Base-by-base conservation (phyloP, 2,888 invertebrate species). In the Drosophila affinis region DNA sequence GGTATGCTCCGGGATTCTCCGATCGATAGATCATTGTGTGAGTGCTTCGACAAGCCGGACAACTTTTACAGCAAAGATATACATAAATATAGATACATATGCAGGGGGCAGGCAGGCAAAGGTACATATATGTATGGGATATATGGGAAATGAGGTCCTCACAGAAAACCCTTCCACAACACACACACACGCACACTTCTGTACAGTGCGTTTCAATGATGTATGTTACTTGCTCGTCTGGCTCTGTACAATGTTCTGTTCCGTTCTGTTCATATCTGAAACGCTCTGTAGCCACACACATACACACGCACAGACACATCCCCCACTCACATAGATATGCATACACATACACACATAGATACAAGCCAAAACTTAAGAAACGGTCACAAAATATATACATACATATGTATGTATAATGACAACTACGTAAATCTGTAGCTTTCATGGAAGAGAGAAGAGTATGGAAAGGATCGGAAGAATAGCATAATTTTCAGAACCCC, bases 61-160 rank as follows among this genome's bases (percentile, higher is more conserved):
- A 51, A 69, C 56, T 69, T 71, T 72, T 59, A 67, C 59, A 51
- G 51, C 52, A 51, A 46, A 64, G 14, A 60, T 18, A 18, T 27
- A n/a, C 55, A 55, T 45, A 10, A 47, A 39, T 34, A 52, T 34
- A 24, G 24, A 59, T 44, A 54, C 34, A 39, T 0, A 32, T 32
- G 34, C 12, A 21, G 3, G 24, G 24, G 21, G 12, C 12, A 34
- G 12, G 34, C 10, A 27, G 27, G 24, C 24, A 1, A 6, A 1
- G 24, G 21, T 21, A 3, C 3, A 21, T 6, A 0, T 24, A 24
- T n/a, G n/a, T n/a, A n/a, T n/a, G 27, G 7, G 7, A 27, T 1
- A 6, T 10, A 34, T 34, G 4, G 12, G 34, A 12, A 34, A 34
- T 34, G 3, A 32, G 9, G 10, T 32, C 32, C 10, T 21, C 34